Base-by-base conservation (phyloP, 1,140 invertebrate species). In the Nebria ingens region DNA sequence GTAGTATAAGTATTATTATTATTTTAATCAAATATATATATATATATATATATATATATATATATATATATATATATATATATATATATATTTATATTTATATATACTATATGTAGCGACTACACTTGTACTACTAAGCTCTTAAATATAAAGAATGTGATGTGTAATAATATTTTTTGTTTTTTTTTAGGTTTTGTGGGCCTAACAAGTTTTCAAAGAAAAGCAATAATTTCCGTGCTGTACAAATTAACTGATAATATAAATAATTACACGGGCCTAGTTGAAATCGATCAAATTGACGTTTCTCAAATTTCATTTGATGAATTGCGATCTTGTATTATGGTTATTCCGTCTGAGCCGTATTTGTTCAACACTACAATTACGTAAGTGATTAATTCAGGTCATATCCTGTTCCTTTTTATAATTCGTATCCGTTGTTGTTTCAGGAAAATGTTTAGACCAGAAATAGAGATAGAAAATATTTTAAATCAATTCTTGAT, bases 161-260 rank as follows among this genome's bases (percentile, higher is more conserved):
- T n/a, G n/a, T n/a, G 25, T 34, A 34, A 34, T n/a, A 34, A 34
- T 34, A 6, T 9, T 34, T n/a, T 34, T 34, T 34, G 25, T n/a
- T n/a, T n/a, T n/a, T n/a, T 29, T 29, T 29, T 40, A n/a, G 53
- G 38, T 21, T 19, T 54, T 15, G 29, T 54, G n/a, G 53, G 53
- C 20, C 12, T 54, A n/a, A 54, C 53, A 4, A 38, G 38, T 13
- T 25, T 19, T 54, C 12, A 19, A 21, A 40, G 19, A 22, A 21
- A 54, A 40, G 19, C 38, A 3, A 54, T 54, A n/a, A 42, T 20
- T 11, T 11, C 53, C 2, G 19, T 54, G 2, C 11, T 54, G 13
- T 54, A 40, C 19, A 54, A 23, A 54, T 45, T 54, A n/a, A 2
- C n/a, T n/a, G n/a, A 20, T 4, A 54, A 54, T 40, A 17, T 21